Percentiles rank a stretch among this genome's conserved stretches.
Evolutionary conservation across 2,113 vertebrate genomes (phyloP).

Genomic region (Pungitius pungitius): DNA sequence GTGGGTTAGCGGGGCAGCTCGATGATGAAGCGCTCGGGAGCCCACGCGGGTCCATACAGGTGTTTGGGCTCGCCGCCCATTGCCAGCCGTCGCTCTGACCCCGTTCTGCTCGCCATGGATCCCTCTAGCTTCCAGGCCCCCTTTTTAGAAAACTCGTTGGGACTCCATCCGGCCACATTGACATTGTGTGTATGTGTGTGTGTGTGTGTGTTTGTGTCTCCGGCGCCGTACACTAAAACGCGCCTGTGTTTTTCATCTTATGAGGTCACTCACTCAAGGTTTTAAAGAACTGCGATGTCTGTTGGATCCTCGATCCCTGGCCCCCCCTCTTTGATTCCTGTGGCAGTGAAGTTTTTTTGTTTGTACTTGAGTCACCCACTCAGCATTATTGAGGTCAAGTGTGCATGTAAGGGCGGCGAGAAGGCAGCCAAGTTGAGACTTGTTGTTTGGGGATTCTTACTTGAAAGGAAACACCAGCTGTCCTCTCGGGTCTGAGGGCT

Average conservation of each 20-base stretch:
- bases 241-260: neutral
- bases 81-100: slow-evolving; percentile 50
- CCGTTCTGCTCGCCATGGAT: slow-evolving; percentile 62
- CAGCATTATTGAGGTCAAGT: slow-evolving; percentile 74
- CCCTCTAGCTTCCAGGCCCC: slow-evolving; percentile 30
- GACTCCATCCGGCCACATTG: slow-evolving; percentile 26
- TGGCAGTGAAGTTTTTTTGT: slow-evolving; percentile 48
- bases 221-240: neutral
- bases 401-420: slow-evolving; percentile 54
- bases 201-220: neutral
- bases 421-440: slow-evolving; percentile 67
- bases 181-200: neutral
- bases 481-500: slow-evolving; percentile 51
- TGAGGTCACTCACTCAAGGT: too few relatives aligned
- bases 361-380: slow-evolving; percentile 61
- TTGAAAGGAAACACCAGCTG: slow-evolving; percentile 62
- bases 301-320: slow-evolving; percentile 37
- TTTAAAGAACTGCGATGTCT: slow-evolving; percentile 33
- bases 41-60: slow-evolving; percentile 45
- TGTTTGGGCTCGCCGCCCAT: slow-evolving; percentile 35
- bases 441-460: slow-evolving; percentile 67
- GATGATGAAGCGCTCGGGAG: slow-evolving; percentile 49
- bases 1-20: slow-evolving; percentile 43
- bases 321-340: slow-evolving; percentile 39
- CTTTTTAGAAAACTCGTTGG: slow-evolving; percentile 45